Base-by-base conservation (phyloP, 1,140 invertebrate genomes). In the Halyomorpha halys region DNA sequence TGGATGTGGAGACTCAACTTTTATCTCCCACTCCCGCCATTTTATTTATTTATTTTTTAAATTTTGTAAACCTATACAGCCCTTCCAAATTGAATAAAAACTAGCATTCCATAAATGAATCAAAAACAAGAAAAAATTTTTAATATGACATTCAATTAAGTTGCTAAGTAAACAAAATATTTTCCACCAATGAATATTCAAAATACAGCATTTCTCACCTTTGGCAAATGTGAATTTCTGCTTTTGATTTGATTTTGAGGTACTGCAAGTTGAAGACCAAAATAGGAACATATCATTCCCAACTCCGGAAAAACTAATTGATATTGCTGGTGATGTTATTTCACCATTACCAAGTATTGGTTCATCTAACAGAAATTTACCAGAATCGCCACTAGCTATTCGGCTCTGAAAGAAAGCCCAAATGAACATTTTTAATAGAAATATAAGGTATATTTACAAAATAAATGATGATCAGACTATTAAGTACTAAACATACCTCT, bases 231-330 rank as follows among this genome's bases (percentile, higher is more conserved):
- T 69, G 66, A 73, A 78, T 62, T 73, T 65, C 34, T 73, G 72
- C 16, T 73, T 72, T 64, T 75, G 71, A 18, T 76, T 77, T 65
- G 81, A 78, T 64, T 76, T 70, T 53, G 76, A 74, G 47, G 77
- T 70, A 44, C 44, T 45, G 72, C 87, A 90, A 68, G 87, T 82
- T 0, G 83, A 79, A 0, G 81, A 80, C 87, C 87, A 90, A 70
- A 86, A 85, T 2, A 90, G 69, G 71, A 87, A 89, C 70, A 86
- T 78, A 74, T 90, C 87, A 72, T 86, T 84, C 3, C 86, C 86
- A 65, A 72, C 72, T 61, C 80, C 79, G 73, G 83, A 79, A 49
- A 85, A 77, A 21, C 82, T 82, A 15, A 89, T 66, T 0, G 84
- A 80, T 27, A 88, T 71, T 15, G 82, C 83, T 5, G 83, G 85